A percentile compares a stretch with the other conserved stretches of the same genome.
These are phyloP conservation scores for Columba janthina DNA, from an alignment of 2,113 vertebrate species.

Conservation along the genomic window DNA sequence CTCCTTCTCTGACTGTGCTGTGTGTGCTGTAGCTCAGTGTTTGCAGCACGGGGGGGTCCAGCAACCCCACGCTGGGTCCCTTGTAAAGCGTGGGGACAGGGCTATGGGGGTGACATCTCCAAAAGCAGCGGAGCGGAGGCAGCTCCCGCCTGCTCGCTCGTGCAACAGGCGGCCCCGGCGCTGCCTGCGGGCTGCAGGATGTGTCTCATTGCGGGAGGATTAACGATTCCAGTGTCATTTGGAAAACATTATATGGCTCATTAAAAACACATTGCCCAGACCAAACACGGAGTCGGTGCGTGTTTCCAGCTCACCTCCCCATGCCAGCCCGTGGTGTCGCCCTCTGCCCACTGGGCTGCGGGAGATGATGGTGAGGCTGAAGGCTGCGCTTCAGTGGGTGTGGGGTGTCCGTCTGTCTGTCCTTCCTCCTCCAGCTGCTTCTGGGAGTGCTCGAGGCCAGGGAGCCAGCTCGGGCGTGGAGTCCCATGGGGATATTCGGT, in stretches of 20 bases:
- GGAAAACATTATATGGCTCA: slow-evolving; percentile 51
- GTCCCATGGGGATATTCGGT: neutral
- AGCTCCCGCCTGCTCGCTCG: neutral
- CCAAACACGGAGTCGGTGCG: neutral
- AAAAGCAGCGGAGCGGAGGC: neutral
- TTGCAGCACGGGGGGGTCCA: accelerated
- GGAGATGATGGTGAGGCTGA: neutral
- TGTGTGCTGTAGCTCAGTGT: neutral
- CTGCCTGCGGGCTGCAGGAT: neutral
- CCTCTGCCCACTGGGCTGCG: neutral
- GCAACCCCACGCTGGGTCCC: accelerated
- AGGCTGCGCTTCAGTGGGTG: accelerated
- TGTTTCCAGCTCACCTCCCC: neutral
- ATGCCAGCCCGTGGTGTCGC: neutral
- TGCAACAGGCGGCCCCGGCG: neutral
- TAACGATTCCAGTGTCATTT: slow-evolving; percentile 26
- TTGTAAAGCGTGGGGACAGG: accelerated
- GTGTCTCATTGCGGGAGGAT: slow-evolving; percentile 65
- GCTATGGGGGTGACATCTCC: neutral
- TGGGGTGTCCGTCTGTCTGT: accelerated
- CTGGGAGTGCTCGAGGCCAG: accelerated
- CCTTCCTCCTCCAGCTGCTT: neutral
- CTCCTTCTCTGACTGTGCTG: accelerated
- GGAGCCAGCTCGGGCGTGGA: accelerated
- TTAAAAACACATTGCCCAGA: slow-evolving; percentile 47